Percentiles rank a stretch among this genome's conserved stretches.
phyloP scores from a whole-genome alignment of 1,140 invertebrate species.

The Drosophila tani region DNA sequence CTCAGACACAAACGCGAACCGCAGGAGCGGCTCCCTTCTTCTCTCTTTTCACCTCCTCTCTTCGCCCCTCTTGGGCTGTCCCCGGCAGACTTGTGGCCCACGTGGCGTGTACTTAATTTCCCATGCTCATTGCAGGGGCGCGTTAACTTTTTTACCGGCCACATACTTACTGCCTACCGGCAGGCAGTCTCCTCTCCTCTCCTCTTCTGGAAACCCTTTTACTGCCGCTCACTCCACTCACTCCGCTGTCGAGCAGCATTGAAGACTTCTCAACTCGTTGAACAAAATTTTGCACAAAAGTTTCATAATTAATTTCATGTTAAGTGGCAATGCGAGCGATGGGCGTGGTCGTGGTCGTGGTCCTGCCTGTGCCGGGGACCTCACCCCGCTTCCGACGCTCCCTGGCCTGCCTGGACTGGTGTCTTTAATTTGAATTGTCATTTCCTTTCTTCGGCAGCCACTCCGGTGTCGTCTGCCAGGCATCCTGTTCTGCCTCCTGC shows the following conservation, averaged over 20 bases:
- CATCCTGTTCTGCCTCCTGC: conserved; percentile 41
- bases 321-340: conserved; percentile 76
- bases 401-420: conserved; percentile 37
- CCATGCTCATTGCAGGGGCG: conserved; percentile 67
- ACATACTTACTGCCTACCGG: conserved; percentile 36
- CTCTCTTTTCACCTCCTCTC: background rate
- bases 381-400: conserved; percentile 7
- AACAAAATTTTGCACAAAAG: conserved; percentile 83
- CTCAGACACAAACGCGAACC: conserved; percentile 24
- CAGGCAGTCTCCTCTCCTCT: background rate
- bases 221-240: conserved; percentile 16
- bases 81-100: conserved; percentile 71
- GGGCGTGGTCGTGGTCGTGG: conserved; percentile 45
- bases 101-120: conserved; percentile 80
- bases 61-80: conserved; percentile 39
- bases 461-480: conserved; percentile 55
- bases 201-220: conserved; percentile 12
- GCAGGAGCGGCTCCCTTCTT: conserved; percentile 1
- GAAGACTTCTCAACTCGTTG: conserved; percentile 77
- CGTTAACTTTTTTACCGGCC: conserved; percentile 65
- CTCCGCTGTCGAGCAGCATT: conserved; percentile 38
- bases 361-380: conserved; percentile 8
- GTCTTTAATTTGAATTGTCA: conserved; percentile 83
- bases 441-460: conserved; percentile 69
- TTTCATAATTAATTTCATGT: conserved; percentile 84